Evolutionary conservation across 2,888 invertebrate genomes (phyloP).

Genomic region (Lymantria monacha): DNA sequence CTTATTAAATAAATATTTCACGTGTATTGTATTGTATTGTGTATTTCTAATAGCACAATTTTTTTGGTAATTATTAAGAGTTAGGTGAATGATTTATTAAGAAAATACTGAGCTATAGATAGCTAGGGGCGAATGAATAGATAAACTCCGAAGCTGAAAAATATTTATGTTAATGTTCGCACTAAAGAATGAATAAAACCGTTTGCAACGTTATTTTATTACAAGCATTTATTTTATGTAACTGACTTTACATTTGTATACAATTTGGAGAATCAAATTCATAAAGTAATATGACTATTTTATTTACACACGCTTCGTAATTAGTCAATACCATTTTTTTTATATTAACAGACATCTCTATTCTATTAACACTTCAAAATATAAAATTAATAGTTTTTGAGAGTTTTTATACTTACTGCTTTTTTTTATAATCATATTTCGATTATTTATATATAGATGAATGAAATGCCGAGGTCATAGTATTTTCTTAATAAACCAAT

Average conservation of each 20-base stretch:
- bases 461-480: not conserved
- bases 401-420: no score
- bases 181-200: not conserved
- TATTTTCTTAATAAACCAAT: conserved; percentile 18
- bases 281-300: no score
- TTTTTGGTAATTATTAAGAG: conserved; percentile 40
- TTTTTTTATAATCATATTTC: no score
- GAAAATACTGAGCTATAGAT: conserved; percentile 15
- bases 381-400: no score
- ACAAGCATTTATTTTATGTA: not conserved
- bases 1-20: conserved; percentile 61
- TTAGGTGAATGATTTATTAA: conserved; percentile 20
- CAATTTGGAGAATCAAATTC: no score
- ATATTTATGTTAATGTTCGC: not conserved
- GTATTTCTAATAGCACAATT: conserved; percentile 57
- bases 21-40: conserved; percentile 51
- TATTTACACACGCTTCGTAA: no score
- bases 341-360: no score
- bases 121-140: not conserved
- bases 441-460: no score
- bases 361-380: no score
- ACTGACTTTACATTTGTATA: not conserved
- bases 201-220: not conserved
- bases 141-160: not conserved
- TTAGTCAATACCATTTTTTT: no score